phyloP scores from a whole-genome alignment of 2,113 vertebrate genomes.

The Amphilophus citrinellus region DNA sequence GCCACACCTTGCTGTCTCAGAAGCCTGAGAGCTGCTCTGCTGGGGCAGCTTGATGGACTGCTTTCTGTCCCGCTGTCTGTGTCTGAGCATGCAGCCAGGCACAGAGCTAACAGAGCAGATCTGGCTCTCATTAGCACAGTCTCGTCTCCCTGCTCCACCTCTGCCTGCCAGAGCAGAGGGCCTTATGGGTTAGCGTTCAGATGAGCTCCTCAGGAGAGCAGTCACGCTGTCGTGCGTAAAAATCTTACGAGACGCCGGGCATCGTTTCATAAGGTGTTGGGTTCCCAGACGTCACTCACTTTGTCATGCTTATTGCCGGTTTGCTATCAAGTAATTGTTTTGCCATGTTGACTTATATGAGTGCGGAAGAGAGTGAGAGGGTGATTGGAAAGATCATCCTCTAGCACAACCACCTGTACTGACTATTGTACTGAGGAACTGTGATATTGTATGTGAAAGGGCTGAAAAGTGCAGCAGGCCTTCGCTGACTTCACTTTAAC shows the following conservation, averaged over 20 bases:
- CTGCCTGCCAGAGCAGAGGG: constrained; percentile 18
- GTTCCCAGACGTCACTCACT: constrained; percentile 70
- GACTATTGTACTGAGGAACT: constrained; percentile 12
- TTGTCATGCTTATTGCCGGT: constrained; percentile 52
- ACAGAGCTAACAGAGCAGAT: constrained; percentile 49
- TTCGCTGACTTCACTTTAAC: constrained; percentile 6
- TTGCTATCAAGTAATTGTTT: constrained; percentile 71
- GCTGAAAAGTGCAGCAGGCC: constrained; percentile 4
- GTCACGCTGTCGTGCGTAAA: constrained; percentile 73
- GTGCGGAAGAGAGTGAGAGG: constrained; percentile 24
- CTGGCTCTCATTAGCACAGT: constrained; percentile 64
- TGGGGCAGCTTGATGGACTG: constrained; percentile 36
- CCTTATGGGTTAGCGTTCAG: constrained; percentile 65
- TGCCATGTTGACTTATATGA: constrained; percentile 52
- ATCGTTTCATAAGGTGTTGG: constrained; percentile 76
- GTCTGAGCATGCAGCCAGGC: constrained; percentile 32
- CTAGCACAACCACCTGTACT: constrained; percentile 23
- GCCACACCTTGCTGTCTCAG: constrained; percentile 19
- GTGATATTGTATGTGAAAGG: constrained; percentile 23
- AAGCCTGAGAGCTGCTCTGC: constrained; percentile 23
- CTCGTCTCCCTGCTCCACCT: constrained; percentile 53
- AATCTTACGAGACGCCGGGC: constrained; percentile 66
- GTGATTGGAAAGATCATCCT: constrained; percentile 48
- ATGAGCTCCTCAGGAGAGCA: constrained; percentile 62
- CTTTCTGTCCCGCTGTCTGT: constrained; percentile 45